A percentile compares a stretch with the other conserved stretches of the same genome.
phyloP scores from a whole-genome alignment of 2,888 invertebrate species.

The Corythucha ciliata region DNA sequence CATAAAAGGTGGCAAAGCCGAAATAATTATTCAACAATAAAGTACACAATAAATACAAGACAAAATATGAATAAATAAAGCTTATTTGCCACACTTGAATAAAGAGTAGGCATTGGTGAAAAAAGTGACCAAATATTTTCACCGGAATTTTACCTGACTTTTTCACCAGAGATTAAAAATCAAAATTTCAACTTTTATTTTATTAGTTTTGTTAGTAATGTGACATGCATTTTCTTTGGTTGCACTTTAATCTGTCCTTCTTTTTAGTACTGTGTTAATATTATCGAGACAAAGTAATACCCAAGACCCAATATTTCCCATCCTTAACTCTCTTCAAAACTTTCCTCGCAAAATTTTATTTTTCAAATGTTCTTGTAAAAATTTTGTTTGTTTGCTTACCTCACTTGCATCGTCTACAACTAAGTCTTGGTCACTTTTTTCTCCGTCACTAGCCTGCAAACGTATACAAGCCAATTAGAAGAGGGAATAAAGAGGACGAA shows the following conservation, averaged over 20 bases:
- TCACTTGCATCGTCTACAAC: constrained; percentile 93
- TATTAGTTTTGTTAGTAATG: too few relatives aligned
- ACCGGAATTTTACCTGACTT: too few relatives aligned
- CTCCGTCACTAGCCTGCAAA: constrained; percentile 65
- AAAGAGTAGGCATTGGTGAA: constrained; percentile 18
- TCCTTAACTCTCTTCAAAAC: too few relatives aligned
- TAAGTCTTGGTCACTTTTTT: constrained; percentile 82
- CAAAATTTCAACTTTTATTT: too few relatives aligned
- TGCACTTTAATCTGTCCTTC: background rate
- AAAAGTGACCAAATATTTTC: constrained; percentile 25
- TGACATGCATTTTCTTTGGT: too few relatives aligned
- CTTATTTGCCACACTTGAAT: too few relatives aligned
- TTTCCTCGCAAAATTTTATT: too few relatives aligned
- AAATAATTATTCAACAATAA: constrained; percentile 1
- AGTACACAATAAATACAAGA: background rate
- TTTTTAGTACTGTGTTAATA: background rate
- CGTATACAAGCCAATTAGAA: constrained; percentile 31
- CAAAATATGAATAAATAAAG: background rate
- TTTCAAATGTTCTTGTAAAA: too few relatives aligned
- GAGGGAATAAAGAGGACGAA: constrained; percentile 15
- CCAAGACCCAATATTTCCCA: background rate
- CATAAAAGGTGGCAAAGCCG: constrained; percentile 9
- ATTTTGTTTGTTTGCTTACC: constrained; percentile 43
- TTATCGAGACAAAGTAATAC: background rate
- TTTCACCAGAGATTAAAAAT: too few relatives aligned